phyloP scores from a whole-genome alignment of 2,113 vertebrate species.

The Indicator maculatus region DNA sequence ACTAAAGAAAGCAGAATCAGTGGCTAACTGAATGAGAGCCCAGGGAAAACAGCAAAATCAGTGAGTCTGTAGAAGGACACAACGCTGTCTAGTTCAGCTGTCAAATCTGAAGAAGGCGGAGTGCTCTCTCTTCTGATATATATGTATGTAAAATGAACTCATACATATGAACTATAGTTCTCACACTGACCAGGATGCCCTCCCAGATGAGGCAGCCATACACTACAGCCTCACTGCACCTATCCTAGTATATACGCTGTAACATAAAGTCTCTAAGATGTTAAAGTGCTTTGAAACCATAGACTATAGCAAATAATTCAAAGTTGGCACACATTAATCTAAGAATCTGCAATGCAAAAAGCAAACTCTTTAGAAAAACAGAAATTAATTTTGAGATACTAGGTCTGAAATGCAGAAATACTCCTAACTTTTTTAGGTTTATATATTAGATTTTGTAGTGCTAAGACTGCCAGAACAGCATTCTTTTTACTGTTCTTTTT shows the following conservation, averaged over 20 bases:
- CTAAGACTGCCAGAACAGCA: background rate
- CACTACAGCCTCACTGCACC: background rate
- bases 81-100: background rate
- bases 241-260: background rate
- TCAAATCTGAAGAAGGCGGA: background rate
- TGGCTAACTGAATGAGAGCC: background rate
- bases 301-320: background rate
- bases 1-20: background rate
- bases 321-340: background rate
- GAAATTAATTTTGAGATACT: background rate
- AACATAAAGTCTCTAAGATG: background rate
- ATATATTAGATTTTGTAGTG: background rate
- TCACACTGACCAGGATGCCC: background rate
- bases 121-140: background rate
- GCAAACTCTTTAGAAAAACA: background rate
- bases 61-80: background rate
- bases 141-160: background rate
- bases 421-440: background rate
- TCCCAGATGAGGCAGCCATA: background rate
- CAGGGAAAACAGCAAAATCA: background rate
- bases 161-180: background rate
- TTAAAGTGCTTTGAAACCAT: background rate
- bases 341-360: background rate
- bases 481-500: background rate
- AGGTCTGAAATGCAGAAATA: background rate